Evolutionary conservation across 2,888 invertebrate genomes (phyloP), one percentile per base, ranked within the genome.

Genomic region (Unio pictorum): DNA sequence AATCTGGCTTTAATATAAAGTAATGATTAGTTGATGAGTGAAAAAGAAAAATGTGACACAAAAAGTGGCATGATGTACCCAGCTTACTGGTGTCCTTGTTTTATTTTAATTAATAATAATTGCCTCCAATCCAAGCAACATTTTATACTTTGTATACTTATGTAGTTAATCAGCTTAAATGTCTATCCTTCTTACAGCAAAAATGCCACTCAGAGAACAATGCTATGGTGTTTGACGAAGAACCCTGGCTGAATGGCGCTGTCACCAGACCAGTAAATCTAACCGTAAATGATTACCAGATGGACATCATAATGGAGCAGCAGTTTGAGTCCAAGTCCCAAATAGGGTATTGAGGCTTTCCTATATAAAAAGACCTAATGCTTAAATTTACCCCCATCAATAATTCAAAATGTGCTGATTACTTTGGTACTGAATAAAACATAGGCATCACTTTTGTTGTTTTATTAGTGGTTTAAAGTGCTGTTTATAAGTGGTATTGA

Each of bases 161-260:
- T 59, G 59, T 15, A 59, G 23, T 59, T 15, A 23, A 23, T 18
- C 8, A 23, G 11, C 15, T 23, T 59, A 23, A 26, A n/a, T 28
- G 8, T 23, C 30, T 30, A 6, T 34, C 45, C 61, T 60, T 34
- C 67, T 72, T 76, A n/a, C 79, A 90, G 90, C 84, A 85, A 61
- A 85, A 86, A 62, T 90, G 90, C 68, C 86, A 85, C 63, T 86
- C 89, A 23, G 86, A 88, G 23, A 85, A 87, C 26, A 86, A 85
- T 72, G 86, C 89, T 11, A 79, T 90, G 73, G 81, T 87, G 18
- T 90, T 90, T 71, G 80, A 80, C 61, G 79, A 85, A 55, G 80
- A 81, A 26, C 78, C 84, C 64, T 82, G 81, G 60, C 54, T 79
- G 6, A 85, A 84, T 67, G 86, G 76, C 69, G 85, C 82, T 30